phyloP scores from a whole-genome alignment of 1,140 invertebrate genomes.

The Wiebesia pumilae region DNA sequence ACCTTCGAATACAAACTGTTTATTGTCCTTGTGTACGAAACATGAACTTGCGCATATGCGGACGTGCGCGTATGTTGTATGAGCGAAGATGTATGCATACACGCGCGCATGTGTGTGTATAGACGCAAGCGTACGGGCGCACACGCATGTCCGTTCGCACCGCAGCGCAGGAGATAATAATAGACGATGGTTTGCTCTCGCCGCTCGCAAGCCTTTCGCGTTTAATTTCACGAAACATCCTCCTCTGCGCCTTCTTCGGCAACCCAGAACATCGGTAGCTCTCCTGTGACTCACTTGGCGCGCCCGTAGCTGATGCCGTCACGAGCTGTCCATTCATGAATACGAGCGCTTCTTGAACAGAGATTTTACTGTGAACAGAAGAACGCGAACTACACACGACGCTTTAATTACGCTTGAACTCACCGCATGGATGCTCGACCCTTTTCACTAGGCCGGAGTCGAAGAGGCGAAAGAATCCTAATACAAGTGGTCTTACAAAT shows the following conservation, averaged over 20 bases:
- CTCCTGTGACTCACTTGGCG: slow-evolving; percentile 5
- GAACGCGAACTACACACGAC: slow-evolving; percentile 1
- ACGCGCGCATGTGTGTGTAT: background rate
- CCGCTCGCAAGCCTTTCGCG: slow-evolving; percentile 46
- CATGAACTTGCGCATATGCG: background rate
- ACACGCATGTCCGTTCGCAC: slow-evolving; percentile 21
- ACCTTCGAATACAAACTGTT: slow-evolving; percentile 59
- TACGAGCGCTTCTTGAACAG: slow-evolving; percentile 56
- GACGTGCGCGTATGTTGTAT: no score
- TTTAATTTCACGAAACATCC: slow-evolving; percentile 59
- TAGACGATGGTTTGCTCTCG: slow-evolving; percentile 43
- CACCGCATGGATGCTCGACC: no score
- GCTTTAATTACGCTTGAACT: slow-evolving; percentile 58
- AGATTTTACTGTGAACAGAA: slow-evolving; percentile 56
- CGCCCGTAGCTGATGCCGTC: background rate
- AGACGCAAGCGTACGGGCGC: background rate
- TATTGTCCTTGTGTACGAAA: slow-evolving; percentile 55
- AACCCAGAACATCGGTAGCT: background rate
- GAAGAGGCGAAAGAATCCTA: no score
- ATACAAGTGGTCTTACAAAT: no score
- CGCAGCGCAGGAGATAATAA: slow-evolving; percentile 58
- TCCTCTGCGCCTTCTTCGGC: background rate
- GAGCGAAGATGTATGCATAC: no score
- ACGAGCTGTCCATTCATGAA: slow-evolving; percentile 59
- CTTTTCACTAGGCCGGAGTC: background rate